Evolutionary conservation across 2,113 vertebrate genomes (phyloP).

Genomic region (Scartelaos histophorus): DNA sequence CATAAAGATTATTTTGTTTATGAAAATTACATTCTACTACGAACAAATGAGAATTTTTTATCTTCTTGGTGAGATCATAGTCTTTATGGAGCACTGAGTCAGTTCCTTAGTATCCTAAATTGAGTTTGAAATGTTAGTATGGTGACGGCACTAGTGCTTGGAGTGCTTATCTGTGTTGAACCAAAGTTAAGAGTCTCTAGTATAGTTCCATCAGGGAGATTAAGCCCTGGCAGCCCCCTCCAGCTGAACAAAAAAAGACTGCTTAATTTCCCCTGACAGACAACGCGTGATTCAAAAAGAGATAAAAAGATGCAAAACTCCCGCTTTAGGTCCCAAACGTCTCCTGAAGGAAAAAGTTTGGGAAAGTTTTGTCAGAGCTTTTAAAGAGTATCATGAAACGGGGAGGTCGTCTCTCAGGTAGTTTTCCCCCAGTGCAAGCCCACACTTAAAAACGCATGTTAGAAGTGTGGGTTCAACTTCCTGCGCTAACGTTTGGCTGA

Average conservation of each 20-base stretch:
- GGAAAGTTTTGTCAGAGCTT: slow-evolving; percentile 8
- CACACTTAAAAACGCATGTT: background rate
- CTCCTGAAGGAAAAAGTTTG: slow-evolving; percentile 11
- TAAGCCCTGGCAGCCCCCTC: background rate
- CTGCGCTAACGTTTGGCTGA: background rate
- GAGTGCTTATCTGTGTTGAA: background rate
- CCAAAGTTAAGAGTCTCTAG: slow-evolving; percentile 1
- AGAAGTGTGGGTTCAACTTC: background rate
- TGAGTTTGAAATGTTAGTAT: no score
- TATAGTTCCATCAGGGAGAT: background rate
- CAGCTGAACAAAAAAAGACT: background rate
- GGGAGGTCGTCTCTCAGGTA: slow-evolving; percentile 12
- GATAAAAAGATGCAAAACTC: slow-evolving; percentile 10
- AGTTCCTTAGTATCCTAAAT: no score
- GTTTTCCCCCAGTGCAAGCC: background rate
- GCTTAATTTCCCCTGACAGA: slow-evolving; percentile 33
- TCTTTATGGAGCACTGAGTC: no score
- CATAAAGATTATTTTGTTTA: no score
- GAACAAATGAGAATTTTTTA: no score
- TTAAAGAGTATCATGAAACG: background rate
- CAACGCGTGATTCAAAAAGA: background rate
- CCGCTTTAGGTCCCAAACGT: background rate
- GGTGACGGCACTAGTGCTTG: no score
- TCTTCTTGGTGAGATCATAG: no score
- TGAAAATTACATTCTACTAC: no score